Percentiles rank a stretch among this genome's conserved stretches.
phyloP scores from a whole-genome alignment of 2,888 invertebrate genomes.

The Aspidiotus rigidus region DNA sequence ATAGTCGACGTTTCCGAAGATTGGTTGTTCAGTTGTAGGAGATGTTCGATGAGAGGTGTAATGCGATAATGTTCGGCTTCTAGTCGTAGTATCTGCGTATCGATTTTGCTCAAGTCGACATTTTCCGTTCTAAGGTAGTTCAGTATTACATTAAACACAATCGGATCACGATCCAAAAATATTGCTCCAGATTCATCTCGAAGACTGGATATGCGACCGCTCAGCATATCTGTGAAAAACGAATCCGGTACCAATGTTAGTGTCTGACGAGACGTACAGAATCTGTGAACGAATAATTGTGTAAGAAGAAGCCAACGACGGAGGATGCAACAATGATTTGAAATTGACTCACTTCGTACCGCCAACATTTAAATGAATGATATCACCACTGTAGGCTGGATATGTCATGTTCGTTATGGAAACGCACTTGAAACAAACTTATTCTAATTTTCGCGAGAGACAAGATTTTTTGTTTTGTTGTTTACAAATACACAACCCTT shows the following conservation, averaged over 20 bases:
- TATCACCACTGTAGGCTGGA: no score
- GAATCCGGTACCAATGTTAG: constrained; percentile 93
- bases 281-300: constrained; percentile 52
- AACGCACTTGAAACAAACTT: no score
- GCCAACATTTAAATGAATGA: constrained; percentile 89
- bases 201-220: constrained; percentile 80
- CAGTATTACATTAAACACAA: constrained; percentile 80
- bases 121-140: constrained; percentile 90
- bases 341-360: constrained; percentile 69
- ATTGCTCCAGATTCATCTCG: constrained; percentile 90
- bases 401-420: no score
- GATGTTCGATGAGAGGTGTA: constrained; percentile 73
- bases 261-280: constrained; percentile 91
- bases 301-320: constrained; percentile 4
- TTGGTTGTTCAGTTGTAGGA: no score
- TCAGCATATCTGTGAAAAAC: constrained; percentile 84
- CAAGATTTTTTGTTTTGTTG: no score
- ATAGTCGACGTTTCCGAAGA: no score
- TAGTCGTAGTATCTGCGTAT: constrained; percentile 72
- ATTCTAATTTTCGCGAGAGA: no score
- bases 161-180: constrained; percentile 94
- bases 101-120: constrained; percentile 74
- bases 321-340: constrained; percentile 5
- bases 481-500: no score
- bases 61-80: constrained; percentile 98